Conservation (phyloP, 2,888 invertebrate species). For the Listrodromus nycthemerus region DNA sequence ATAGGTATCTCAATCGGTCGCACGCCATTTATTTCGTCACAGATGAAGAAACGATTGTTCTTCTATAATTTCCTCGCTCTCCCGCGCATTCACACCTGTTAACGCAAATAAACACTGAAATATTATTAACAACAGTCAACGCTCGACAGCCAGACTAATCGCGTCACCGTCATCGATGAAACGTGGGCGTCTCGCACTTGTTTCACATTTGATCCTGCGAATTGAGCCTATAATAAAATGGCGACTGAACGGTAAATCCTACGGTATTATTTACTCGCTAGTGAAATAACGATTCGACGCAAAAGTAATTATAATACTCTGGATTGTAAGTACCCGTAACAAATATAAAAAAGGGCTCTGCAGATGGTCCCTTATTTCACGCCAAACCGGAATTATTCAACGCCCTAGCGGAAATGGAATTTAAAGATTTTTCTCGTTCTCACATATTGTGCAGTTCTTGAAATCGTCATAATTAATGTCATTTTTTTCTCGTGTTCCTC, state of each 20-base stretch:
- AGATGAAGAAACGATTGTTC: neutral
- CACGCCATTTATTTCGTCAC: neutral
- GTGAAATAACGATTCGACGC: neutral
- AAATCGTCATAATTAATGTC: conserved; percentile 13
- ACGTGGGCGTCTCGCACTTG: conserved; percentile 28
- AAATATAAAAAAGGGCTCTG: conserved; percentile 42
- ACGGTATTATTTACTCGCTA: neutral
- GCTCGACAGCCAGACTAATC: conserved; percentile 45
- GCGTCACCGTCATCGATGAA: conserved; percentile 67
- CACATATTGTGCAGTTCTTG: neutral
- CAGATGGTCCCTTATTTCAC: conserved; percentile 61
- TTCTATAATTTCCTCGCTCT: neutral
- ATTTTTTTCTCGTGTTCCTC: conserved; percentile 37
- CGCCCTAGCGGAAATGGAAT: neutral
- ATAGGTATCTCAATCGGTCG: conserved; percentile 10
- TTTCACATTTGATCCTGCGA: neutral
- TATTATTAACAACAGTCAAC: conserved; percentile 55
- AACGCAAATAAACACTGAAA: conserved; percentile 42
- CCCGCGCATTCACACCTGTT: conserved; percentile 15
- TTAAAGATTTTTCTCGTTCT: conserved; percentile 10
- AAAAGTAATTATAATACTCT: conserved; percentile 4
- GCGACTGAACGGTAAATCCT: neutral
- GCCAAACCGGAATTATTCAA: conserved; percentile 11
- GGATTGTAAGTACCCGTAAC: neutral
- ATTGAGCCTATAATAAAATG: neutral